Evolutionary conservation across 2,888 invertebrate genomes (phyloP).

Genomic region (Catotricha subobsoleta): DNA sequence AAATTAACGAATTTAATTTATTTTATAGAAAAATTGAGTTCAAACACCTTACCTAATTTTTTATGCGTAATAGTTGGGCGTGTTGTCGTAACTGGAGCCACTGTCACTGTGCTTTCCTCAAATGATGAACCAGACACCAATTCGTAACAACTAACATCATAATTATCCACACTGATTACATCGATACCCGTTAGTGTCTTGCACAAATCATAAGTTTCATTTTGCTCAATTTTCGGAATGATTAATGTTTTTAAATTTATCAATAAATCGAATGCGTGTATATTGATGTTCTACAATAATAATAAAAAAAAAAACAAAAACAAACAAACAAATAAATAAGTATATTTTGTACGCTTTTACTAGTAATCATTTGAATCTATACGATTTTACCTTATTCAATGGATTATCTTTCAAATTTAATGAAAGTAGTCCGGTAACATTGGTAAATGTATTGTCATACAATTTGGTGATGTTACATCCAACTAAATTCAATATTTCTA

Average conservation of each 20-base stretch:
- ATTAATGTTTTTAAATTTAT: constrained; percentile 24
- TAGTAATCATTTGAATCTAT: too few species aligned
- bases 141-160: constrained; percentile 27
- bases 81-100: background rate
- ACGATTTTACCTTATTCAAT: constrained; percentile 24
- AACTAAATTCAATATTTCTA: constrained; percentile 23
- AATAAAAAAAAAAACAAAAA: too few species aligned
- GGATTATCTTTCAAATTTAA: constrained; percentile 26
- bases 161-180: constrained; percentile 23
- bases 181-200: constrained; percentile 25
- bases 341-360: too few species aligned
- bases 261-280: constrained; percentile 24
- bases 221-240: constrained; percentile 22
- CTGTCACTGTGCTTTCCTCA: constrained; percentile 20
- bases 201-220: constrained; percentile 22
- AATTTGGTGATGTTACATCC: constrained; percentile 25
- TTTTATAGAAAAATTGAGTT: too few species aligned
- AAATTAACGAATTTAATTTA: too few species aligned
- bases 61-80: too few species aligned
- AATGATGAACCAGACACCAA: constrained; percentile 23
- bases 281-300: constrained; percentile 28
- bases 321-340: too few species aligned
- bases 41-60: too few species aligned
- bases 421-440: constrained; percentile 20
- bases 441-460: constrained; percentile 24